Conservation (phyloP, 1,140 invertebrate genomes). For the Zaprionus tsacasi region DNA sequence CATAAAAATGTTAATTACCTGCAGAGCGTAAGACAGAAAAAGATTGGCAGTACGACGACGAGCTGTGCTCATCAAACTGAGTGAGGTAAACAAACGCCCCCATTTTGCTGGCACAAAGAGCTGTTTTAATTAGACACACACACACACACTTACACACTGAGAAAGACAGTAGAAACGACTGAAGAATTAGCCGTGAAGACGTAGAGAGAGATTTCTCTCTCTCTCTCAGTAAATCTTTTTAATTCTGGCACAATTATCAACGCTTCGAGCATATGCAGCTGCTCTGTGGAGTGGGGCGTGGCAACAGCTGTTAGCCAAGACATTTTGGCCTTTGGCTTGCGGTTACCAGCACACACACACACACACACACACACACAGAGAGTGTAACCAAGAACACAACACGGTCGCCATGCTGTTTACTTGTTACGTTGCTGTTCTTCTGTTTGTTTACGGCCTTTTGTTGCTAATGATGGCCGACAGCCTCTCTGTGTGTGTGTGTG, state of each 20-base stretch:
- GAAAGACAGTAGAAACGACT: background rate
- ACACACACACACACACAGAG: background rate
- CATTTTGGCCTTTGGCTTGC: constrained; percentile 48
- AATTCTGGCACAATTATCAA: constrained; percentile 66
- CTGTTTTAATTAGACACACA: constrained; percentile 58
- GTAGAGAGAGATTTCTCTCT: too few species aligned
- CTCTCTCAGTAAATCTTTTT: constrained; percentile 60
- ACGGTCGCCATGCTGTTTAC: constrained; percentile 36
- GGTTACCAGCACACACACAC: constrained; percentile 38
- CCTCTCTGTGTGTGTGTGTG: constrained; percentile 17
- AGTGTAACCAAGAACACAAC: constrained; percentile 1
- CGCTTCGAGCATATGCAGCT: constrained; percentile 68
- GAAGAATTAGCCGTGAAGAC: background rate
- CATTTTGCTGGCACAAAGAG: constrained; percentile 3
- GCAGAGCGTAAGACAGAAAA: constrained; percentile 29
- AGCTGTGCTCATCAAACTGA: constrained; percentile 34
- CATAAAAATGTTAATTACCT: constrained; percentile 76
- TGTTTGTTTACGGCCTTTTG: constrained; percentile 53
- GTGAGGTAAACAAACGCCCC: constrained; percentile 29
- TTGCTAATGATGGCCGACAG: constrained; percentile 71
- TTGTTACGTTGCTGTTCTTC: constrained; percentile 48
- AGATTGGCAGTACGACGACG: background rate
- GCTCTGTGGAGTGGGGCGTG: constrained; percentile 11
- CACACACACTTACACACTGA: constrained; percentile 15
- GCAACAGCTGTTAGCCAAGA: constrained; percentile 48